phyloP scores from a whole-genome alignment of 2,797 vertebrate genomes.

The Danio aesculapii region DNA sequence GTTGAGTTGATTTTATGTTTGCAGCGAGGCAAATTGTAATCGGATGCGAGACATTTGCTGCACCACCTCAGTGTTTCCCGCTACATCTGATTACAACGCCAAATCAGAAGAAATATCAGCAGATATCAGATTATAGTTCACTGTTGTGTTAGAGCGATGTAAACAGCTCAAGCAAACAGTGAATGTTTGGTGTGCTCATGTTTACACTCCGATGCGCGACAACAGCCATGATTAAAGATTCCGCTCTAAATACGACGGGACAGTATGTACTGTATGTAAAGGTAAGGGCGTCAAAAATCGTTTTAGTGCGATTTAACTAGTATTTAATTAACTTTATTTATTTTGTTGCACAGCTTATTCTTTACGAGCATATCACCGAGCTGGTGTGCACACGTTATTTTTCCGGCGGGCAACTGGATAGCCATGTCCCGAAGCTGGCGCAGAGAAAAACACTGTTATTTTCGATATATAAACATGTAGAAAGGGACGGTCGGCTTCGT shows the following conservation, averaged over 20 bases:
- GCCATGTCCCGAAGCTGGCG: not conserved
- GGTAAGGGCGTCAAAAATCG: not conserved
- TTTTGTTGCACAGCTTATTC: not conserved
- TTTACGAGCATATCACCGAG: not conserved
- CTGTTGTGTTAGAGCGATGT: not conserved
- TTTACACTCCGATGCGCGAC: conserved; percentile 30
- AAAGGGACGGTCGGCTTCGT: not conserved
- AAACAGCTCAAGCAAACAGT: not conserved
- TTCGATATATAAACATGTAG: not conserved
- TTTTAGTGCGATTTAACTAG: not conserved
- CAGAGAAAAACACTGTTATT: not conserved
- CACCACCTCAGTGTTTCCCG: not conserved
- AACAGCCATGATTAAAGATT: not conserved
- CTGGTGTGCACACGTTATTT: not conserved
- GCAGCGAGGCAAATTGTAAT: not conserved
- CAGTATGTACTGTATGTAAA: not conserved
- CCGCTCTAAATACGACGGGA: not conserved
- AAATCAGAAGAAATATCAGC: not conserved
- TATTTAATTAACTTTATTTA: not conserved
- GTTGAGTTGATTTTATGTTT: not conserved
- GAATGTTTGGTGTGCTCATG: not conserved
- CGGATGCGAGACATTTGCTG: not conserved
- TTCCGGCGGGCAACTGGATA: conserved; percentile 19
- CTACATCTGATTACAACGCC: not conserved
- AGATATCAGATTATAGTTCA: not conserved